Base-by-base conservation (phyloP, 2,797 vertebrate species). In the Rachycentron canadum region DNA sequence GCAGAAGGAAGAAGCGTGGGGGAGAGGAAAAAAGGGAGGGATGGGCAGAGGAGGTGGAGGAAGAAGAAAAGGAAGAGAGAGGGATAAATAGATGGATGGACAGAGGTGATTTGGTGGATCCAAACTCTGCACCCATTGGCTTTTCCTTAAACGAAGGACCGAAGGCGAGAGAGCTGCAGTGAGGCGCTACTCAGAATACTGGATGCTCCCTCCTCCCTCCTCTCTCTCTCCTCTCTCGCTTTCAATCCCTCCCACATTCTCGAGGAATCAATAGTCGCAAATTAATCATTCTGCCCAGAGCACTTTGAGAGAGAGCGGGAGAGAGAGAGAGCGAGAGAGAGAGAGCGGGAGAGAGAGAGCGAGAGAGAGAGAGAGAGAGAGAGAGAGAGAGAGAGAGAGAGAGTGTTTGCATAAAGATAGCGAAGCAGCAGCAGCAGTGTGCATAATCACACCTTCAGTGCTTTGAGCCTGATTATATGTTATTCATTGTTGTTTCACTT, bases 101-200 rank as follows among this genome's bases (percentile, higher is more conserved):
- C 56, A 57, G 72, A 76, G 69, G 70, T 77, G 82, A 82, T 82
- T 56, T 52, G 61, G 69, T 0, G 57, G 67, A 82, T 80, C 79
- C 79, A 73, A 82, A 82, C 79, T 73, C 84, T 85, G 84, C 76
- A 72, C 74, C 79, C 73, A 58, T 66, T 88, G 81, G 79, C 70
- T 87, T 86, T 81, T 83, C 82, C 73, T 79, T 78, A 90, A 86
- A 80, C 61, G 69, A 84, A 76, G 83, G 65, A 76, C 77, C 66
- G 55, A 85, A 85, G 86, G 92, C 93, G 92, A 93, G 92, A 93
- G 95, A 93, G 95, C 95, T 96, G 95, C 95, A 97, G 95, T 92
- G 94, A 92, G 91, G 90, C 92, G 90, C 93, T 93, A 85, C 94
- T 94, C 95, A 92, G 95, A 96, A 96, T 94, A 93, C 95, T 94